These are phyloP conservation scores for Clarias gariepinus DNA, from an alignment of 2,113 vertebrate genomes.

Conservation along the genomic window DNA sequence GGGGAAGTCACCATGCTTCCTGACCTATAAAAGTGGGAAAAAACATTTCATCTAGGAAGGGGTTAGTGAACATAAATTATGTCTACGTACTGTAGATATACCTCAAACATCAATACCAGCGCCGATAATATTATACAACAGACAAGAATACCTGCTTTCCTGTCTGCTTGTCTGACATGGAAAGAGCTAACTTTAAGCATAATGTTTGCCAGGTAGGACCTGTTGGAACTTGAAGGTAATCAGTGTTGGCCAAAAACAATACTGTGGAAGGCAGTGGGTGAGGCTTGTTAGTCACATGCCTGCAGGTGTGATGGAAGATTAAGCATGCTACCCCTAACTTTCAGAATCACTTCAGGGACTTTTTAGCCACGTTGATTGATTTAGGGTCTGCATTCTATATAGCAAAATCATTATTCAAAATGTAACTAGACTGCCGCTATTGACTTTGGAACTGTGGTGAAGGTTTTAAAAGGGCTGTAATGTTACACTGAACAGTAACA, in stretches of 20 bases:
- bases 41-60: not conserved
- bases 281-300: constrained; percentile 43
- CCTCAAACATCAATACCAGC: constrained; percentile 1
- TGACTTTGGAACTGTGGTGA: not conserved
- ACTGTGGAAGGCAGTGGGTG: constrained; percentile 19
- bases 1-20: constrained; percentile 30
- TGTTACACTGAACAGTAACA: not conserved
- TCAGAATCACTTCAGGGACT: constrained; percentile 33
- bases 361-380: not conserved
- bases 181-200: constrained; percentile 19
- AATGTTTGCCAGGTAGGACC: constrained; percentile 41
- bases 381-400: constrained; percentile 12
- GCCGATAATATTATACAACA: constrained; percentile 32
- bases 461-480: not conserved
- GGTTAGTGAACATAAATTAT: constrained; percentile 16
- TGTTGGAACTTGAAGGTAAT: constrained; percentile 46
- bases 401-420: not conserved
- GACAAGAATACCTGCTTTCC: constrained; percentile 9
- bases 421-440: not conserved
- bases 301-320: constrained; percentile 47
- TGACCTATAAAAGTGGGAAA: not conserved
- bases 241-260: constrained; percentile 45
- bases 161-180: constrained; percentile 15
- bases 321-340: constrained; percentile 11
- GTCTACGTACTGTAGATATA: not conserved